Conservation (phyloP, 2,113 vertebrate species). For the Ciconia boyciana region DNA sequence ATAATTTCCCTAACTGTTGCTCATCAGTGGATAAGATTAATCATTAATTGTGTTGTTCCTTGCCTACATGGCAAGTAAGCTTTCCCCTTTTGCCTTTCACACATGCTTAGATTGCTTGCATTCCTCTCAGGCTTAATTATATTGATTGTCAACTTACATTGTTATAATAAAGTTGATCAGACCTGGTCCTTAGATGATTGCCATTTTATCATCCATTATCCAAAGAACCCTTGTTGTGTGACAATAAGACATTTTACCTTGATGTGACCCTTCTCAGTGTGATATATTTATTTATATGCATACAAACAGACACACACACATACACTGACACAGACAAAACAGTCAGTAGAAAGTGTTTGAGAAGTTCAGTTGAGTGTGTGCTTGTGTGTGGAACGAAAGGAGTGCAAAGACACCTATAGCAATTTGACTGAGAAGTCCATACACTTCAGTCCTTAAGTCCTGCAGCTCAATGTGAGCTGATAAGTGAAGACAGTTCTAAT, state of each 20-base stretch:
- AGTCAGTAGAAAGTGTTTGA: background rate
- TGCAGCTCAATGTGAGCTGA: background rate
- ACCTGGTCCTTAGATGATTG: background rate
- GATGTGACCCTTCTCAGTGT: background rate
- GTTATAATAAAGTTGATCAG: background rate
- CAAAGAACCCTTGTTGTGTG: background rate
- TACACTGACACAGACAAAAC: background rate
- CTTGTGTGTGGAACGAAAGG: background rate
- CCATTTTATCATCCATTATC: background rate
- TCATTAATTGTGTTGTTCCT: background rate
- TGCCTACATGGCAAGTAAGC: too few species aligned
- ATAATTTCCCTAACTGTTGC: background rate
- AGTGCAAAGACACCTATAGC: background rate
- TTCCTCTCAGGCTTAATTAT: background rate
- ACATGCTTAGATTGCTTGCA: background rate
- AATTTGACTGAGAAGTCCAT: background rate
- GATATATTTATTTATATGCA: background rate
- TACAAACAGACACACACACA: background rate
- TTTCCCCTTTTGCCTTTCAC: background rate
- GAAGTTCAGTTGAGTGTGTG: background rate
- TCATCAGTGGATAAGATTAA: background rate
- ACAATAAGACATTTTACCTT: background rate
- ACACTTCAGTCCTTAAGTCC: background rate
- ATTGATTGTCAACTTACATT: background rate
- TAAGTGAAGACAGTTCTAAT: background rate